These are phyloP conservation scores for Whitmania pigra DNA, from an alignment of 1,140 invertebrate species.

Conservation along the genomic window DNA sequence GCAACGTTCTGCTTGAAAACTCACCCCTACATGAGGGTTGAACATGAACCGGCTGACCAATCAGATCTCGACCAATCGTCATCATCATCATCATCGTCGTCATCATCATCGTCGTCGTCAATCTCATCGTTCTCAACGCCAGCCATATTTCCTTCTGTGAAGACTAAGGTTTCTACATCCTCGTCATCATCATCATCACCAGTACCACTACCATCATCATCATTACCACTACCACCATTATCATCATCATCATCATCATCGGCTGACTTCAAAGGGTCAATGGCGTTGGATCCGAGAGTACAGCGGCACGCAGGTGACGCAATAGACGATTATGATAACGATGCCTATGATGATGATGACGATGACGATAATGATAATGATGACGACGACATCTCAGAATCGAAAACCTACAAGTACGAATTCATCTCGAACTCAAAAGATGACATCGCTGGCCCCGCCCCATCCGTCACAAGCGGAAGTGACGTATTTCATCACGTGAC, in stretches of 20 bases:
- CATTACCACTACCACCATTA: not conserved
- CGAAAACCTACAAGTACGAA: too few species aligned
- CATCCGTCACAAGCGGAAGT: too few species aligned
- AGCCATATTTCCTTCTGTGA: not conserved
- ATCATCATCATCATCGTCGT: conserved; percentile 1
- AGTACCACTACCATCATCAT: not conserved
- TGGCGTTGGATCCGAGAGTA: too few species aligned
- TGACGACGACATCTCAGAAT: too few species aligned
- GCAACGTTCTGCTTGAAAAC: conserved; percentile 8
- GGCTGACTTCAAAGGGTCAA: too few species aligned
- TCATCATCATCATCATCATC: not conserved
- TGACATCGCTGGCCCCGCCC: too few species aligned
- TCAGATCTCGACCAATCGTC: not conserved
- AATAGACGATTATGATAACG: too few species aligned
- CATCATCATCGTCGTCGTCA: not conserved
- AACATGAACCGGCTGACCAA: not conserved
- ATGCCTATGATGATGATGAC: too few species aligned
- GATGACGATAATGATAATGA: too few species aligned
- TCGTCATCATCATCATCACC: not conserved
- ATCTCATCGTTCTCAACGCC: not conserved
- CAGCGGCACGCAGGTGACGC: too few species aligned
- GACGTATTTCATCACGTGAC: too few species aligned
- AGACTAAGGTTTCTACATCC: not conserved
- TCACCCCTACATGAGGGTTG: conserved; percentile 13
- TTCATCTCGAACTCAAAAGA: too few species aligned